Evolutionary conservation across 2,797 vertebrate species (phyloP).

Genomic region (Coluber constrictor): DNA sequence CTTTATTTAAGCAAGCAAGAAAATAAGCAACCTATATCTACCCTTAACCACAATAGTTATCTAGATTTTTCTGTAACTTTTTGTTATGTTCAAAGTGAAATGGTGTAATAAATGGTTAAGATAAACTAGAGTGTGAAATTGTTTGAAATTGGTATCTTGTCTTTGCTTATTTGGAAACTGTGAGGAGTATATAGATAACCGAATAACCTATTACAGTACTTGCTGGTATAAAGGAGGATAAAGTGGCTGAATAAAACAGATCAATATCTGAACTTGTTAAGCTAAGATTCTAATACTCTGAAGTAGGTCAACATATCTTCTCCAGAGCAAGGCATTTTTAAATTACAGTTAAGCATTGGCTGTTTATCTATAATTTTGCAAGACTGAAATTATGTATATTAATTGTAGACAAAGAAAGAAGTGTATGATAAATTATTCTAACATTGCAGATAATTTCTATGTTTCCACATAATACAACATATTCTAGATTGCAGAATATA

Average conservation of each 20-base stretch:
- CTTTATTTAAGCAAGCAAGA: not conserved
- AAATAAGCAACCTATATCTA: not conserved
- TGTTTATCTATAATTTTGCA: not conserved
- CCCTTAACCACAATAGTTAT: not conserved
- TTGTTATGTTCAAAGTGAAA: not conserved
- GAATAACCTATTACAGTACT: not conserved
- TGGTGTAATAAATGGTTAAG: not conserved
- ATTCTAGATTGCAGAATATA: not conserved
- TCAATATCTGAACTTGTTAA: not conserved
- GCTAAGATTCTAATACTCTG: not conserved
- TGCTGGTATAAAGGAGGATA: not conserved
- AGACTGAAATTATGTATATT: not conserved
- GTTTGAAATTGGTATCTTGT: not conserved
- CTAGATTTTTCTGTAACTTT: not conserved
- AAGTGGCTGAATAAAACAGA: not conserved
- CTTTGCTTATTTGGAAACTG: not conserved
- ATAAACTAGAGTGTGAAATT: not conserved
- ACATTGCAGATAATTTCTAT: not conserved
- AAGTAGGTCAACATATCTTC: not conserved
- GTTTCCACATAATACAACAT: not conserved
- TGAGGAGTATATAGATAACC: not conserved
- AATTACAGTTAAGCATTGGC: not conserved
- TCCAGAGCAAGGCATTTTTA: not conserved
- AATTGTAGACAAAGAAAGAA: slow-evolving; percentile 15
- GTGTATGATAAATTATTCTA: not conserved